Conservation (phyloP, 2,797 vertebrate genomes). For the Danio choprae region DNA sequence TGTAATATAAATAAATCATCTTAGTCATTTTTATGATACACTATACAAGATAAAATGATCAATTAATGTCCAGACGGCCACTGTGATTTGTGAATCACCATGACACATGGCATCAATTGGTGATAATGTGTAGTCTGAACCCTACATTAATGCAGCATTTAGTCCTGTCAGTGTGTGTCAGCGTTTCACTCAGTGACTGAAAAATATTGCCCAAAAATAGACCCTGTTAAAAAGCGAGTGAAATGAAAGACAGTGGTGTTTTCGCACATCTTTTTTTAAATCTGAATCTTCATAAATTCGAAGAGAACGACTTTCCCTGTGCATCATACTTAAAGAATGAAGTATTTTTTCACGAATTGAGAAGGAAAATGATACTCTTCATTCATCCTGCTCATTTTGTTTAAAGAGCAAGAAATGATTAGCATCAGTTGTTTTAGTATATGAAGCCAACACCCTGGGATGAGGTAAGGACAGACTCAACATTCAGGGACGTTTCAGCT, state of each 20-base stretch:
- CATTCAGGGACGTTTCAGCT: conserved; percentile 18
- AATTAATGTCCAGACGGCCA: no score
- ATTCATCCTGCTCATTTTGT: not conserved
- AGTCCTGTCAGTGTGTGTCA: not conserved
- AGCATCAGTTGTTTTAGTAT: conserved; percentile 20
- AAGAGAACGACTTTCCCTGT: not conserved
- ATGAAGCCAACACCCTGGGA: conserved; percentile 47
- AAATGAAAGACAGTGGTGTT: conserved; percentile 6
- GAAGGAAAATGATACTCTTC: conserved; percentile 1
- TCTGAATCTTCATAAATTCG: conserved; percentile 10
- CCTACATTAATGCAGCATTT: not conserved
- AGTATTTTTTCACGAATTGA: not conserved
- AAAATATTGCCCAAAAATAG: not conserved
- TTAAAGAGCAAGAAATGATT: not conserved
- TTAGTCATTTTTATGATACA: no score
- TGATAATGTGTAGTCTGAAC: not conserved
- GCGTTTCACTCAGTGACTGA: not conserved
- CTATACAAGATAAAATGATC: no score
- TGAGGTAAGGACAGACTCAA: conserved; percentile 45
- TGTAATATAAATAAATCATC: no score
- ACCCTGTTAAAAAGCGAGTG: not conserved
- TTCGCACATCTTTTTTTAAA: not conserved
- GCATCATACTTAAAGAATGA: conserved; percentile 28
- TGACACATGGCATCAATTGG: not conserved
- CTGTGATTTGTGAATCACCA: not conserved